Evolutionary conservation across 2,797 vertebrate species (phyloP).

Genomic region (Ceryle rudis): DNA sequence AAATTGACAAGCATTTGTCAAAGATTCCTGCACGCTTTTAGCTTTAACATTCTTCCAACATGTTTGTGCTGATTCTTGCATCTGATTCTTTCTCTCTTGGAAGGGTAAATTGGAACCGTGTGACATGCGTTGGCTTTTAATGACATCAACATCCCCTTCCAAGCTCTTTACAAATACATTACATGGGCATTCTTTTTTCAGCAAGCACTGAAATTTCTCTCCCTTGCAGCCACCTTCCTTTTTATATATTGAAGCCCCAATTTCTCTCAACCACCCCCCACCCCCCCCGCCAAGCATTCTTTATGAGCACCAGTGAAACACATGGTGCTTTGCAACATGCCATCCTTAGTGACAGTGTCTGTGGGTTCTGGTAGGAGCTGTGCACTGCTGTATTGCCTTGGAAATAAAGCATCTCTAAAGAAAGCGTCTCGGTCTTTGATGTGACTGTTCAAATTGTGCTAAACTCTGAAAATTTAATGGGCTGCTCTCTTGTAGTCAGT

Average conservation of each 20-base stretch:
- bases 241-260: neutral
- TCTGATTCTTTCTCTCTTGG: neutral
- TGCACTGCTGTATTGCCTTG: neutral
- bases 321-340: neutral
- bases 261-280: neutral
- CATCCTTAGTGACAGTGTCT: neutral
- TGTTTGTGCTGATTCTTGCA: neutral
- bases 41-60: neutral
- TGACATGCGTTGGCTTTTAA: neutral
- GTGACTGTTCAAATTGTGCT: neutral
- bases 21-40: neutral
- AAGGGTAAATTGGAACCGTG: neutral
- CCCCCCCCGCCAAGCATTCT: neutral
- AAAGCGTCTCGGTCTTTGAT: neutral
- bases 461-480: neutral
- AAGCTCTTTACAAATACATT: neutral
- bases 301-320: neutral
- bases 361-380: neutral
- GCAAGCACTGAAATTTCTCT: neutral
- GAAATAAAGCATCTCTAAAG: conserved; percentile 6
- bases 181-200: conserved; percentile 12
- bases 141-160: neutral
- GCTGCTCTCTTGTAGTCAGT: neutral
- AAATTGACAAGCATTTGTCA: neutral
- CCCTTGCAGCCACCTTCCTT: neutral